Base-by-base conservation (phyloP, 30 jellyfish, hydroid and myxozoan genomes). In the Aurelia sp. region DNA sequence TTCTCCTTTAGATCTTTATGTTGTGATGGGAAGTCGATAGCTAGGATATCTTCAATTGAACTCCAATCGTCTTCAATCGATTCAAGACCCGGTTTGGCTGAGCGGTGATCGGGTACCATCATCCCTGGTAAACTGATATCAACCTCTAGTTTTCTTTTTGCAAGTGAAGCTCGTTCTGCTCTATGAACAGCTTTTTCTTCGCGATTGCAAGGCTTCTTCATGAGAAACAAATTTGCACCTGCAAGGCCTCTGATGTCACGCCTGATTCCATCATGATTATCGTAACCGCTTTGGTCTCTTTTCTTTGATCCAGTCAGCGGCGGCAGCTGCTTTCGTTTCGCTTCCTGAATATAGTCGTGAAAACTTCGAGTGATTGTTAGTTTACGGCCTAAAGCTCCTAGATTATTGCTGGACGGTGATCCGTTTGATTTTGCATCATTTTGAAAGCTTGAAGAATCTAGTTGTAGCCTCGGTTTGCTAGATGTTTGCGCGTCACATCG, bases 291-390 rank as follows among this genome's bases (percentile, higher is more conserved):
- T 22, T 55, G 58, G 53, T 78, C 69, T 16, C 31, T 62, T 78
- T 78, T 76, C 52, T 76, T 33, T 40, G 33, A 19, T 61, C 66
- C 66, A n/a, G 71, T 12, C 81, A 62, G 30, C 9, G 93, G 82
- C 7, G 87, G 93, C 93, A 84, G 93, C 64, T 84, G 93, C 74
- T 84, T 76, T 65, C 78, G 68, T 27, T 66, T 84, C 74, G 86
- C 93, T 62, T 84, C 82, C 40, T 60, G 71, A 13, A 84, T 22
- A 35, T 84, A 84, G 19, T 84, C 78, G 5, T 84, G 86, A 33
- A 84, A 64, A 62, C 93, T 84, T 52, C 77, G 59, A 51, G 81
- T 71, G 3, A 84, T 35, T 13, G 40, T 53, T 11, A 84, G 21
- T 21, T 55, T 44, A 9, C 87, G 86, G 48, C 93, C 93, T 11